Percentiles rank a stretch among this genome's conserved stretches.
phyloP scores from a whole-genome alignment of 2,797 vertebrate species.

The Neosilurus mollespiculum region DNA sequence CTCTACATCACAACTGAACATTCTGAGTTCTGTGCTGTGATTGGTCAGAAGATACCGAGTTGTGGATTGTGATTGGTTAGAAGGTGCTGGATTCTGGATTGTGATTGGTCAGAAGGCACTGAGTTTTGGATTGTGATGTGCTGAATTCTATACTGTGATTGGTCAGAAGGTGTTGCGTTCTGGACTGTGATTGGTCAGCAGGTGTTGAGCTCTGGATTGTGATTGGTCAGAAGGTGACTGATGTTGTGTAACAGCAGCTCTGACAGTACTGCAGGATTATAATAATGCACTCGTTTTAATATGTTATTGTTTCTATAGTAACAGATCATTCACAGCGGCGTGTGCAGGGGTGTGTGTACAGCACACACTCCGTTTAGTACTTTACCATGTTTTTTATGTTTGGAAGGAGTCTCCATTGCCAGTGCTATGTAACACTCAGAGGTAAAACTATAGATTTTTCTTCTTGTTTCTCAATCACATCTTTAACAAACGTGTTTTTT shows the following conservation, averaged over 20 bases:
- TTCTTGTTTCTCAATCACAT: background rate
- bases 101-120: background rate
- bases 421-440: background rate
- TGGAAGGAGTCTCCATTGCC: constrained; percentile 1
- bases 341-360: no score
- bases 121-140: background rate
- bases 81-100: background rate
- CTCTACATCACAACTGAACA: no score
- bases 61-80: no score
- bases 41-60: background rate
- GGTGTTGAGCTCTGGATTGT: background rate
- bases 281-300: background rate
- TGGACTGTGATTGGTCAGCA: background rate
- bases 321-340: background rate
- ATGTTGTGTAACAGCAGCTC: background rate
- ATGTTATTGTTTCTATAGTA: background rate
- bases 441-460: background rate
- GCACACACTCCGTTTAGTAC: no score
- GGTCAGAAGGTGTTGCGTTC: background rate
- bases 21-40: background rate
- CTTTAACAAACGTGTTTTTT: background rate
- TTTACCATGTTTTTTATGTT: no score
- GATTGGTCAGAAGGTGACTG: background rate
- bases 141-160: no score
- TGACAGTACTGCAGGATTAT: background rate